phyloP scores from a whole-genome alignment of 1,140 invertebrate species.

The Nasonia vitripennis region DNA sequence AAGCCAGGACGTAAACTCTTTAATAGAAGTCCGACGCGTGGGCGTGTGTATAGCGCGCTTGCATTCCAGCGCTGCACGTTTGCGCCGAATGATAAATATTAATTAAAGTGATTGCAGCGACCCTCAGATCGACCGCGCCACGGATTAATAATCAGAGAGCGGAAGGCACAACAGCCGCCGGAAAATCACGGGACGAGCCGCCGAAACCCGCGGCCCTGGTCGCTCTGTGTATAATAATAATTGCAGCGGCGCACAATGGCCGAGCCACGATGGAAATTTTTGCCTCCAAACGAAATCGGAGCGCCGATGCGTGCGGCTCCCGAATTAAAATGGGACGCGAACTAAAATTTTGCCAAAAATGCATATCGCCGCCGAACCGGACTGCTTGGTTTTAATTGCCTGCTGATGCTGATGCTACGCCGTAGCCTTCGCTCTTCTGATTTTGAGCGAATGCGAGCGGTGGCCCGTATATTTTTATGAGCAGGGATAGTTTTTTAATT shows the following conservation, averaged over 20 bases:
- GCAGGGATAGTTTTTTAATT: slow-evolving; percentile 8
- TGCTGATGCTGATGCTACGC: background rate
- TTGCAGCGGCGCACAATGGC: background rate
- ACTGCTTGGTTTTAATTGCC: slow-evolving; percentile 26
- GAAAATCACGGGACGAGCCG: background rate
- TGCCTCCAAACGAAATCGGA: background rate
- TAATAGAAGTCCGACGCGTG: background rate
- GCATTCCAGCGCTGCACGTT: background rate
- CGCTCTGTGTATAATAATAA: slow-evolving; percentile 5
- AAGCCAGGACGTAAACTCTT: background rate
- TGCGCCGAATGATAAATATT: slow-evolving; percentile 14
- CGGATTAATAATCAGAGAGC: background rate
- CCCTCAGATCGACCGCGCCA: background rate
- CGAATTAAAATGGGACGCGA: slow-evolving; percentile 19
- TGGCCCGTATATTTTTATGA: slow-evolving; percentile 19
- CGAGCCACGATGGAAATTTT: slow-evolving; percentile 18
- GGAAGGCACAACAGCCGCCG: background rate
- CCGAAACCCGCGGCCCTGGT: too few relatives aligned
- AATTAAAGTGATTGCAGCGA: slow-evolving; percentile 1
- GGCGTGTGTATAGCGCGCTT: background rate
- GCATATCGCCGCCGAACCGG: background rate
- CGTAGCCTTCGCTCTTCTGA: too few relatives aligned
- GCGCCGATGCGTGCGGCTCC: background rate
- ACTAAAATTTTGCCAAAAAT: slow-evolving; percentile 28
- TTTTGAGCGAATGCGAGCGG: background rate